Evolutionary conservation across 2,113 vertebrate genomes (phyloP).

Genomic region (Romanogobio albipinnatus): DNA sequence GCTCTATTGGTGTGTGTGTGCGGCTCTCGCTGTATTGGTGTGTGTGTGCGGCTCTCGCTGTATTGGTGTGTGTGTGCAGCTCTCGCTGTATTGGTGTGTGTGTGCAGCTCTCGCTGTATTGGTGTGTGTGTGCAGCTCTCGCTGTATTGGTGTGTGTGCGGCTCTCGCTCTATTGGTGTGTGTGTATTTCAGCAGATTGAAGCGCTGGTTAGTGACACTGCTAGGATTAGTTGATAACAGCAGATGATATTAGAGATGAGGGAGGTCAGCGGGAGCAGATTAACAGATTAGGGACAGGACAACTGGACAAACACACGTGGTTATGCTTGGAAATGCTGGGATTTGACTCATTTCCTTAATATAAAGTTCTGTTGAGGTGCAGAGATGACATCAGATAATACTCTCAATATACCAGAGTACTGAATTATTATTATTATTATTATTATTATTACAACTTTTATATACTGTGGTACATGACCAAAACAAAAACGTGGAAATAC

Average conservation of each 20-base stretch:
- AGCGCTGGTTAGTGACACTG: constrained; percentile 66
- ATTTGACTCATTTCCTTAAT: background rate
- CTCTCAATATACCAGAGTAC: background rate
- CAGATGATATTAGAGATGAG: constrained; percentile 50
- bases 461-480: too few relatives aligned
- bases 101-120: too few relatives aligned
- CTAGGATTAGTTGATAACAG: constrained; percentile 62
- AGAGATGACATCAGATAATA: background rate
- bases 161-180: constrained; percentile 36
- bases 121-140: too few relatives aligned
- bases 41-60: too few relatives aligned
- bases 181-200: constrained; percentile 64
- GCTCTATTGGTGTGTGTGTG: too few relatives aligned
- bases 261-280: constrained; percentile 37
- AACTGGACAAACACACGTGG: background rate
- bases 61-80: too few relatives aligned
- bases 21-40: too few relatives aligned
- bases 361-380: background rate
- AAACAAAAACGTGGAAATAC: too few relatives aligned
- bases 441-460: too few relatives aligned
- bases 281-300: constrained; percentile 62
- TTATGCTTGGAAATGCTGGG: background rate
- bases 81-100: too few relatives aligned
- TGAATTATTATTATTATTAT: too few relatives aligned
- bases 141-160: background rate